A percentile compares a stretch with the other conserved stretches of the same genome.
Evolutionary conservation across 1,140 invertebrate species (phyloP).

Genomic region (Hycleus cichorii): DNA sequence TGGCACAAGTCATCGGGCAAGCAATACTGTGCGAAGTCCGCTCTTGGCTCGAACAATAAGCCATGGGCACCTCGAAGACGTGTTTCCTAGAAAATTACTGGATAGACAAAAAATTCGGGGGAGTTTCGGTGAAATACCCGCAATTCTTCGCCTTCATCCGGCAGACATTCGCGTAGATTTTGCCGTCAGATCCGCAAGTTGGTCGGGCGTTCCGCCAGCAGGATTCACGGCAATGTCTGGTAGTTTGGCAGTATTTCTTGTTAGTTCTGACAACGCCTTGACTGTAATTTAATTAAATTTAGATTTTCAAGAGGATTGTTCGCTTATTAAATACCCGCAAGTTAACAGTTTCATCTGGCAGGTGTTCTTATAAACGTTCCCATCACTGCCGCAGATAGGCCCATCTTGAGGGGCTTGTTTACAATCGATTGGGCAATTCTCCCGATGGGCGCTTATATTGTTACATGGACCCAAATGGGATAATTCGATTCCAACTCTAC

Average conservation of each 20-base stretch:
- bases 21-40: constrained; percentile 49
- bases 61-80: constrained; percentile 85
- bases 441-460: constrained; percentile 77
- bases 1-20: constrained; percentile 65
- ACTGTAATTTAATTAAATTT: constrained; percentile 38
- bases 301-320: background rate
- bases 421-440: constrained; percentile 82
- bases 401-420: constrained; percentile 75
- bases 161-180: constrained; percentile 85
- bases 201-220: constrained; percentile 83
- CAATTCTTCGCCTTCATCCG: constrained; percentile 89
- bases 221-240: constrained; percentile 81
- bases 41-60: constrained; percentile 76
- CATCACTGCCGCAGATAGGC: constrained; percentile 85
- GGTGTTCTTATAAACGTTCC: constrained; percentile 87
- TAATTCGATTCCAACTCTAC: constrained; percentile 50
- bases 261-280: constrained; percentile 74
- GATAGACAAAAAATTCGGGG: background rate
- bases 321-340: constrained; percentile 59
- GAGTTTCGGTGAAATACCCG: constrained; percentile 51
- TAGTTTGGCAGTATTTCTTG: constrained; percentile 84
- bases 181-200: constrained; percentile 86
- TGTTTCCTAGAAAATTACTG: constrained; percentile 57
- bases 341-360: constrained; percentile 88
- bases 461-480: constrained; percentile 81